phyloP scores from a whole-genome alignment of 92 coral and sea anemone genomes.

The Porites cylindrica region DNA sequence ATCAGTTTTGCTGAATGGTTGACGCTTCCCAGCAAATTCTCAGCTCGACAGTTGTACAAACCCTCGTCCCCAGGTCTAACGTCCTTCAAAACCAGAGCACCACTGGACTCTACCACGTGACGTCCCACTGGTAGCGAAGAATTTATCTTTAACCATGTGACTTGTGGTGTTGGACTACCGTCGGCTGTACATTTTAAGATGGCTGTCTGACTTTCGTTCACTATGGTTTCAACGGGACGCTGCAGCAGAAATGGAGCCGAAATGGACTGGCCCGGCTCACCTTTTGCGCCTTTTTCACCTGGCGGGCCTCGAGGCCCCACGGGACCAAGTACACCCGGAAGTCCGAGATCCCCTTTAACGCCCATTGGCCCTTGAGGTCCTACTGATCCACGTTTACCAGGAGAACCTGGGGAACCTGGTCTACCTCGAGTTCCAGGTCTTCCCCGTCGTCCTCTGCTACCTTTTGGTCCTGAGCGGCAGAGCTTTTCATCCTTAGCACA shows the following conservation, averaged over 20 bases:
- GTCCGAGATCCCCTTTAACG: too few species aligned
- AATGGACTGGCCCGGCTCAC: conserved; percentile 34
- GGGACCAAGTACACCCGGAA: conserved; percentile 16
- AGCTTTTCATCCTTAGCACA: too few species aligned
- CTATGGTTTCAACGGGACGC: conserved; percentile 45
- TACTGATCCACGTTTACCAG: too few species aligned
- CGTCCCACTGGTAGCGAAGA: conserved; percentile 44
- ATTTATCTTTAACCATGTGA: conserved; percentile 56
- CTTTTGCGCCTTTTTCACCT: conserved; percentile 36
- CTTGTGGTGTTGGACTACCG: conserved; percentile 64
- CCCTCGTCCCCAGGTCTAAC: conserved; percentile 39
- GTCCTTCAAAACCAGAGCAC: conserved; percentile 19
- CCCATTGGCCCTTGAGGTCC: too few species aligned
- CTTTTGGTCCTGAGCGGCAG: too few species aligned
- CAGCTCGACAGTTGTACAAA: conserved; percentile 42
- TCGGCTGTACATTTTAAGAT: conserved; percentile 49
- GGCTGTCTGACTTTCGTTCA: conserved; percentile 60
- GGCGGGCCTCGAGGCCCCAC: conserved; percentile 48
- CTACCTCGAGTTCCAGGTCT: too few species aligned
- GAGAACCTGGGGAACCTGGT: too few species aligned
- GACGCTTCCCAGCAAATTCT: conserved; percentile 48
- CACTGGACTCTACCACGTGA: conserved; percentile 26
- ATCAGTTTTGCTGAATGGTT: not conserved
- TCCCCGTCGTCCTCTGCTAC: too few species aligned
- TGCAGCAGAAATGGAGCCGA: conserved; percentile 31